Conservation (phyloP, 1,140 invertebrate genomes). For the Scylla paramamosain region DNA sequence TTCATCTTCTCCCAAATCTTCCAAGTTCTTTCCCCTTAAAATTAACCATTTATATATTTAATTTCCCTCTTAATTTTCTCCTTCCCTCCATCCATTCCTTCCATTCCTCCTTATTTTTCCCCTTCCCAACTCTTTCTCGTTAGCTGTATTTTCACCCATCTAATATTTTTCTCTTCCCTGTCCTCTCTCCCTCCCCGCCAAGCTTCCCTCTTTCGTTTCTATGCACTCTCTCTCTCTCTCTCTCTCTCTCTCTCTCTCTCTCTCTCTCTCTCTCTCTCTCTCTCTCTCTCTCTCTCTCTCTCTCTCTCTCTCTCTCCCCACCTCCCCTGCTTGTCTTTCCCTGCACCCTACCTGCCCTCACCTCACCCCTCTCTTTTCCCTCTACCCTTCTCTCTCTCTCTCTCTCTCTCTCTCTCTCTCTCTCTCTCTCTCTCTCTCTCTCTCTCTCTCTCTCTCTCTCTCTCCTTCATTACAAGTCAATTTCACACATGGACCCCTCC, state of each 20-base stretch:
- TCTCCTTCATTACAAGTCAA: conserved; percentile 73
- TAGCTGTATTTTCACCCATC: no score
- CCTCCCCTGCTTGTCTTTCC: not conserved
- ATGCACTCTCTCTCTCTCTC: not conserved
- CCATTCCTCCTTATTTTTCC: no score
- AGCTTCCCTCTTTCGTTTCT: no score
- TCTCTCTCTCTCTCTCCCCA: not conserved
- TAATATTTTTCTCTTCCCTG: no score
- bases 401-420: not conserved
- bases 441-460: not conserved
- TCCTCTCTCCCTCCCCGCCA: no score
- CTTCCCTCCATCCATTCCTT: no score
- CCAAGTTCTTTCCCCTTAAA: not conserved
- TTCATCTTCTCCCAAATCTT: not conserved
- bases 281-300: not conserved
- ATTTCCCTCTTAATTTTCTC: no score
- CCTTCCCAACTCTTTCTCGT: no score
- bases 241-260: not conserved
- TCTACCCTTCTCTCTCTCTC: not conserved
- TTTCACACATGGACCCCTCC: conserved; percentile 71
- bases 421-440: conserved; percentile 30
- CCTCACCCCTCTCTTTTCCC: not conserved
- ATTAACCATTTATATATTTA: no score
- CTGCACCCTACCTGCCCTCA: no score
- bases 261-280: not conserved